Conservation (phyloP, 2,113 vertebrate genomes). For the Oxyura jamaicensis region DNA sequence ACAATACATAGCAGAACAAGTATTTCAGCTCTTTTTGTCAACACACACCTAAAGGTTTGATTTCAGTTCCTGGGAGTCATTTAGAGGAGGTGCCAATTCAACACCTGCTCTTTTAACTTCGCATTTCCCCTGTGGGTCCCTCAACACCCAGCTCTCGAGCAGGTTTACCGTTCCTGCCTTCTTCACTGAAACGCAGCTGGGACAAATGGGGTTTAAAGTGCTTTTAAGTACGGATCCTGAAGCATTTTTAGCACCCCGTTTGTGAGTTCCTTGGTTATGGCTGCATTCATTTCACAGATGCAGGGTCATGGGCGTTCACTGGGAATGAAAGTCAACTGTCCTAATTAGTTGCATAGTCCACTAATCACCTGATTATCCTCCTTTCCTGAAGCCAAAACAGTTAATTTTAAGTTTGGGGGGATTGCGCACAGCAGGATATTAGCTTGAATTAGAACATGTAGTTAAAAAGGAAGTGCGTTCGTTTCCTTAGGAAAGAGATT, state of each 20-base stretch:
- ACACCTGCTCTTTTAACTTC: accelerated
- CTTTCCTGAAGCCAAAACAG: background rate
- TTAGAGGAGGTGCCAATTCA: background rate
- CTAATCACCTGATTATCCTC: background rate
- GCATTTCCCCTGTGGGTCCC: accelerated
- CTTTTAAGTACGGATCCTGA: background rate
- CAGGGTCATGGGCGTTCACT: background rate
- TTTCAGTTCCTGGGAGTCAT: background rate
- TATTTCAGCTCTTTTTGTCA: background rate
- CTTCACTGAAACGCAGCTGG: background rate
- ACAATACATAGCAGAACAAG: background rate
- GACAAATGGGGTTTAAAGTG: accelerated
- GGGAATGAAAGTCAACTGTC: background rate
- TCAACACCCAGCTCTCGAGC: accelerated
- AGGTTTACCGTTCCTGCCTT: accelerated
- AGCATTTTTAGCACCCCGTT: background rate
- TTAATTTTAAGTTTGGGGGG: background rate
- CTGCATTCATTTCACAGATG: background rate
- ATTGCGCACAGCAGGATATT: background rate
- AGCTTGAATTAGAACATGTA: background rate
- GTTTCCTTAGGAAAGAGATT: background rate
- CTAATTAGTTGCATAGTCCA: background rate
- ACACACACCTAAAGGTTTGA: background rate
- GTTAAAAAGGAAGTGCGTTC: background rate
- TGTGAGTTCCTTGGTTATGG: background rate